phyloP scores from a whole-genome alignment of 2,888 invertebrate genomes.

The Flabesymbios commensalis region DNA sequence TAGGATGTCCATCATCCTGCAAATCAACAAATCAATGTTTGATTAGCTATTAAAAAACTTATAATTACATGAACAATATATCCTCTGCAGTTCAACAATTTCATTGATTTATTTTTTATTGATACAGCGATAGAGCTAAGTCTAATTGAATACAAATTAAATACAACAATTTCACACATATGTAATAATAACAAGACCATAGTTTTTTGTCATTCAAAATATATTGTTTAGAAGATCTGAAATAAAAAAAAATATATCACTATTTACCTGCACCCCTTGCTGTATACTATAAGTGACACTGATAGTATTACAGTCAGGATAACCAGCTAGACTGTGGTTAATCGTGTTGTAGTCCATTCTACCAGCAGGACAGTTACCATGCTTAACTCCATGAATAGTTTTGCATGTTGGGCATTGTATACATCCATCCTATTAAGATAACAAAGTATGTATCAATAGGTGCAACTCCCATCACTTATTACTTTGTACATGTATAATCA shows the following conservation, averaged over 20 bases:
- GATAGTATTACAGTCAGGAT: constrained; percentile 73
- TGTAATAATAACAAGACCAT: not conserved
- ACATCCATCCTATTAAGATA: constrained; percentile 68
- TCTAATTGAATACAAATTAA: too few species aligned
- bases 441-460: not conserved
- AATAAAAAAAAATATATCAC: not conserved
- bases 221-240: not conserved
- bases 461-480: too few species aligned
- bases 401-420: constrained; percentile 88
- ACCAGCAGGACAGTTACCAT: constrained; percentile 75
- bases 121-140: too few species aligned
- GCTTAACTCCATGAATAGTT: constrained; percentile 78
- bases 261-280: constrained; percentile 77
- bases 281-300: constrained; percentile 85
- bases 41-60: not conserved
- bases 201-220: not conserved
- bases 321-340: constrained; percentile 68
- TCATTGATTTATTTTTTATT: too few species aligned
- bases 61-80: not conserved
- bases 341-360: constrained; percentile 53
- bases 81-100: too few species aligned
- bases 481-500: too few species aligned
- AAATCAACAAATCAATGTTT: not conserved
- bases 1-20: constrained; percentile 56
- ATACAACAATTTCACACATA: too few species aligned